Base-by-base conservation (phyloP, 1,140 invertebrate genomes). In the Lordiphosa stackelbergi region DNA sequence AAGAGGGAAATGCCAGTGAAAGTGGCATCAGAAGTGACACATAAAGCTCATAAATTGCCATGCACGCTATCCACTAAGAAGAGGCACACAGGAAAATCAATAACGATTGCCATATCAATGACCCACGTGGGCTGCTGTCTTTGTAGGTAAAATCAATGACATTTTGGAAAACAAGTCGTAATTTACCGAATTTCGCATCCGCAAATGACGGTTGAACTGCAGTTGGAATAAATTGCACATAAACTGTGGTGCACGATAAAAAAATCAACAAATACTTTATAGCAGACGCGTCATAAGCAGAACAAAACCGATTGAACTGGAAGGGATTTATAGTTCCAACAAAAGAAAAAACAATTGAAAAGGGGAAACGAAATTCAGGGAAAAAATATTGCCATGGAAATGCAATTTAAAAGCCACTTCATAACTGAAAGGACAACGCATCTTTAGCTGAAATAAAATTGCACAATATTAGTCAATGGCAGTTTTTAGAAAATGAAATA, bases 21-120 rank as follows among this genome's bases (percentile, higher is more conserved):
- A 81, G 77, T 81, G 68, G 66, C 77, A 81, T 83, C 77, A 83
- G 64, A 83, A 83, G 73, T 83, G 77, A 83, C 77, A 83, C 73
- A 83, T 73, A 83, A 83, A 83, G 65, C 69, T 84, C 77, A 83
- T 83, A 83, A 81, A 81, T 81, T 83, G 77, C 73, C 75, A 56
- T 60, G 65, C 62, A 75, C 68, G 75, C 72, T 75, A 81, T 69
- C 83, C 83, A 66, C 75, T 71, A 45, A 11, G 40, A 16, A 28
- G 7, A 19, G 28, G 16, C 13, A 13, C 13, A 31, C 4, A 57
- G 53, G 37, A 77, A 81, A 81, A 81, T 83, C 77, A 77, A 81
- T 81, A 81, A 53, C 48, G 64, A 84, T 77, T 77, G 68, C 71
- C 75, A 59, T 65, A 57, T 61, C 56, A 40, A 63, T 60, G 65